Base-by-base conservation (phyloP, 2,888 invertebrate genomes). In the Amitus sp. region DNA sequence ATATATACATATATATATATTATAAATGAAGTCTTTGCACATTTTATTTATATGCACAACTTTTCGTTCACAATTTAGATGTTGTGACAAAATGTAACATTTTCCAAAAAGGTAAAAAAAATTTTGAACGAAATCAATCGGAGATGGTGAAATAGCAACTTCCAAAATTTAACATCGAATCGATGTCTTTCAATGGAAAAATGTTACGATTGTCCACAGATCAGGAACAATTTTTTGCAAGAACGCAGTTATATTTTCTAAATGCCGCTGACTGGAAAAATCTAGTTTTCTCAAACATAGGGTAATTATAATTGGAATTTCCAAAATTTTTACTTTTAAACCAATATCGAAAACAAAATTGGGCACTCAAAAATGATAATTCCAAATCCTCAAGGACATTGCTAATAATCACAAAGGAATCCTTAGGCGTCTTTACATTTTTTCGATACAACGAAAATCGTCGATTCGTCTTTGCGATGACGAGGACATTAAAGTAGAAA, bases 41-140 rank as follows among this genome's bases (percentile, higher is more conserved):
- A 28, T 6, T 28, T 46, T 28, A 46, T 13, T 28, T 15, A 46
- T 46, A 46, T 46, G 27, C 45, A 46, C 45, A 46, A 46, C 7
- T 28, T 9, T 28, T 9, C 19, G 4, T n/a, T n/a, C n/a, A 40
- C 12, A n/a, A 40, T 40, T 37, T 37, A 15, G 15, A 10, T 40
- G 39, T 13, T 2, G 39, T 15, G 15, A 13, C 17, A 13, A 39
- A 39, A 39, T 39, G 39, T 39, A 13, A 15, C 39, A 39, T 39
- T 13, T 7, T 39, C n/a, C 13, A 4, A 34, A 28, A 6, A 28
- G 28, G 9, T 28, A 7, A 28, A 28, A 28, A 7, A 28, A n/a
- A n/a, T n/a, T n/a, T n/a, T n/a, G n/a, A n/a, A n/a, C n/a, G n/a
- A n/a, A n/a, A n/a, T n/a, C n/a, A n/a, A n/a, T n/a, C n/a, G n/a